Percentiles rank a stretch among this genome's conserved stretches.
Conservation (phyloP, 2,797 vertebrate genomes). For the Siniperca undulata region DNA sequence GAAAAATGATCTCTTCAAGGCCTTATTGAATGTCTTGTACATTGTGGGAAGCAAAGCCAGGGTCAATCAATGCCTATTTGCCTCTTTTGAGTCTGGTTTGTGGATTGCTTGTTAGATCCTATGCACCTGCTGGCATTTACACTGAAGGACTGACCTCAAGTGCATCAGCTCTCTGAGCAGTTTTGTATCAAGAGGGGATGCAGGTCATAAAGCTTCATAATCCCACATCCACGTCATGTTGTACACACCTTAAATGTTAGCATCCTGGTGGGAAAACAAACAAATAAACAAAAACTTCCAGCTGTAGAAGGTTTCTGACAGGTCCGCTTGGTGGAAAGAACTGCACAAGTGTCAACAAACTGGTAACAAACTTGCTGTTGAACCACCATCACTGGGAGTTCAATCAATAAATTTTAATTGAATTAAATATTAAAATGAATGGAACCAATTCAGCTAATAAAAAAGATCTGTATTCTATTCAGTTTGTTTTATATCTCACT, state of each 20-base stretch:
- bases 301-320: not conserved
- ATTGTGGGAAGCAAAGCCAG: not conserved
- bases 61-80: not conserved
- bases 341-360: not conserved
- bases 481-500: not conserved
- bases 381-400: not conserved
- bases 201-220: not conserved
- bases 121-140: not conserved
- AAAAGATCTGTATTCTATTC: not conserved
- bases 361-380: not conserved
- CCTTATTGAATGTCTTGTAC: not conserved
- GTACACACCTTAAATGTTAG: not conserved
- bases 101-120: not conserved
- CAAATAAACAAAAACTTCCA: no score
- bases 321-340: not conserved
- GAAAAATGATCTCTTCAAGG: constrained; percentile 1
- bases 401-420: no score
- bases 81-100: not conserved
- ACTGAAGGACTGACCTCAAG: not conserved
- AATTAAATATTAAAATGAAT: not conserved
- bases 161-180: not conserved
- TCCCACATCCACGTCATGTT: not conserved
- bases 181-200: not conserved
- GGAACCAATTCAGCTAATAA: not conserved
- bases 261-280: not conserved